Conservation (phyloP, 2,888 invertebrate genomes). For the Pachliopta kotzebuea region DNA sequence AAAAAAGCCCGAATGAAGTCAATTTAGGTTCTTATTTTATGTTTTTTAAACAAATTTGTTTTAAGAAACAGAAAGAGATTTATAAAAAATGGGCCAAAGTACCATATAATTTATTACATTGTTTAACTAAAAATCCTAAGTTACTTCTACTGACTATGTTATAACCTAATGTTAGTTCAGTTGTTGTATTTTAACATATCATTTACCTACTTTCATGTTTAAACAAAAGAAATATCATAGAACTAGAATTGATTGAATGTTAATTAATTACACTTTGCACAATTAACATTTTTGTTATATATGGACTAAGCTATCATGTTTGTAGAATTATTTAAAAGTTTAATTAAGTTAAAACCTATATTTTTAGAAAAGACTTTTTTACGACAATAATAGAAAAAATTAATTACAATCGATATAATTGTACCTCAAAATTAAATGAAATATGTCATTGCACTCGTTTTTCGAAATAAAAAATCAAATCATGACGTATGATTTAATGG, state of each 20-base stretch:
- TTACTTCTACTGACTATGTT: not conserved
- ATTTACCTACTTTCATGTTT: constrained; percentile 22
- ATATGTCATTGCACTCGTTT: not conserved
- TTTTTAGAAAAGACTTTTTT: not conserved
- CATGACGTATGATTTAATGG: constrained; percentile 45
- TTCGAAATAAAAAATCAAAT: constrained; percentile 11
- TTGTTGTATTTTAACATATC: constrained; percentile 17
- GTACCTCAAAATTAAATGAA: not conserved
- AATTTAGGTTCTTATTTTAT: not conserved
- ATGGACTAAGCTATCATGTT: not conserved
- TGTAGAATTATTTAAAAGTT: not conserved
- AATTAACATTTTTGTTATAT: constrained; percentile 9
- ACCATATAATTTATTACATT: constrained; percentile 3
- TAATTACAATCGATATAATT: not conserved
- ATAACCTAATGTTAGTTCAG: constrained; percentile 11
- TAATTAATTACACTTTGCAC: constrained; percentile 17
- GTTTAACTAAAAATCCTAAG: constrained; percentile 27
- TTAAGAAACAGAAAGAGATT: too few relatives aligned
- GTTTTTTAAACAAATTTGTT: too few relatives aligned
- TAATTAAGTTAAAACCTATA: not conserved
- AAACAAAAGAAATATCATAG: constrained; percentile 26
- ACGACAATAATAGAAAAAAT: not conserved
- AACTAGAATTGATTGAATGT: constrained; percentile 18
- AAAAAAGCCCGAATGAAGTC: not conserved
- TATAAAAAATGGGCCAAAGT: too few relatives aligned